Evolutionary conservation across 2,113 vertebrate genomes (phyloP).

Genomic region (Solea solea): DNA sequence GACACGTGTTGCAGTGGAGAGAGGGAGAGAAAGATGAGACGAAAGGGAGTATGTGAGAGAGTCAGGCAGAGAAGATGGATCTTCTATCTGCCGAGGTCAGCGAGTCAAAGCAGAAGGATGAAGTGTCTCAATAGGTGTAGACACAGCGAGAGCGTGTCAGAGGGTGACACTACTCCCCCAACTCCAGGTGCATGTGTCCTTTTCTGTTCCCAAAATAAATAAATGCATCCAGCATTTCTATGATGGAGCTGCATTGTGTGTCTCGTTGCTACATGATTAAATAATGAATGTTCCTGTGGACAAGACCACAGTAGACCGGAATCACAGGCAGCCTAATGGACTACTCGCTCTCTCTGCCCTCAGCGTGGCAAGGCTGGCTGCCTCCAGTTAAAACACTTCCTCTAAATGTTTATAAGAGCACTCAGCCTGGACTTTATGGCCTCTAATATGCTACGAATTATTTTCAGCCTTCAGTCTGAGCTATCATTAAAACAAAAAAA

Average conservation of each 20-base stretch:
- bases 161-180: slow-evolving; percentile 53
- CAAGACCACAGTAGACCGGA: slow-evolving; percentile 32
- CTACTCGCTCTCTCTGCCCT: slow-evolving; percentile 51
- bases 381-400: slow-evolving; percentile 77
- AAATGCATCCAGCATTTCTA: too few species aligned
- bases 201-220: background rate
- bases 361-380: slow-evolving; percentile 56
- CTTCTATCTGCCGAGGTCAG: slow-evolving; percentile 47
- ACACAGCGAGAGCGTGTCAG: slow-evolving; percentile 53
- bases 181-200: slow-evolving; percentile 51
- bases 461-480: slow-evolving; percentile 56
- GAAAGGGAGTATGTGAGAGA: slow-evolving; percentile 22
- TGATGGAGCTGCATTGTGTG: slow-evolving; percentile 10
- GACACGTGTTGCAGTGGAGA: slow-evolving; percentile 30
- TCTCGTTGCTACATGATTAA: slow-evolving; percentile 36
- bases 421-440: slow-evolving; percentile 69
- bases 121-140: slow-evolving; percentile 54
- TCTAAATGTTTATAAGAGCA: slow-evolving; percentile 76
- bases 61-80: slow-evolving; percentile 46
- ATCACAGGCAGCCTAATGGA: slow-evolving; percentile 61
- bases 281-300: slow-evolving; percentile 48
- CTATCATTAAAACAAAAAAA: slow-evolving; percentile 35
- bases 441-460: slow-evolving; percentile 67
- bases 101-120: slow-evolving; percentile 49
- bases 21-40: slow-evolving; percentile 26